These are phyloP conservation scores for Recurvirostra avosetta DNA, from an alignment of 2,113 vertebrate genomes.

Conservation along the genomic window DNA sequence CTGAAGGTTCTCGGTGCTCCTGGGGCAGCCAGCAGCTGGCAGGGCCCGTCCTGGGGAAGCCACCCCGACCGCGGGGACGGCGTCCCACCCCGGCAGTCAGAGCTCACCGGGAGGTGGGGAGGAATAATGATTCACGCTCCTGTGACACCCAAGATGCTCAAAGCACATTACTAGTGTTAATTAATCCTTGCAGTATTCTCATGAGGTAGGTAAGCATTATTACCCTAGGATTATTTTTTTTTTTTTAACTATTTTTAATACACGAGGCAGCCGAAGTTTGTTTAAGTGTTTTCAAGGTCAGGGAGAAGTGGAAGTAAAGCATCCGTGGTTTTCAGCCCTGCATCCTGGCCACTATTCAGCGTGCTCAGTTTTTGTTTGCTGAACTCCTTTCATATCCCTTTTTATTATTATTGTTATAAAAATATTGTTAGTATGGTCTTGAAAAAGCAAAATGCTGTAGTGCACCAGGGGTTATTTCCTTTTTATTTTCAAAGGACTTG, in stretches of 20 bases:
- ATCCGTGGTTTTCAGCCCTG: background rate
- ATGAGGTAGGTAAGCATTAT: background rate
- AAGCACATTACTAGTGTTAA: background rate
- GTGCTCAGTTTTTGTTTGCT: background rate
- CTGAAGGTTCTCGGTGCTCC: background rate
- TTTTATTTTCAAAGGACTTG: background rate
- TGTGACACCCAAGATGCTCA: background rate
- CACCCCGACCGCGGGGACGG: accelerated
- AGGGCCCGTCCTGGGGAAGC: background rate
- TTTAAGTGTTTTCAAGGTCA: background rate
- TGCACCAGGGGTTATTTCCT: background rate
- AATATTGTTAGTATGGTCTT: background rate
- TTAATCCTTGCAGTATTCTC: background rate
- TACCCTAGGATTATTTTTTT: background rate
- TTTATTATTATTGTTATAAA: background rate
- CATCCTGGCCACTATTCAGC: background rate
- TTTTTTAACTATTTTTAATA: background rate
- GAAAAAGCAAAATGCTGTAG: background rate
- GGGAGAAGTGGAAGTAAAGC: background rate
- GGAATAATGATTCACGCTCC: background rate
- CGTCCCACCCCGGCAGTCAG: accelerated
- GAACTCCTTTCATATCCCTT: background rate
- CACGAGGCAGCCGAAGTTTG: background rate
- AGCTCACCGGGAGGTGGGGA: background rate
- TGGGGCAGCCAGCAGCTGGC: background rate